These are phyloP conservation scores for Puffinus mauretanicus DNA, from an alignment of 2,113 vertebrate species.

Conservation along the genomic window DNA sequence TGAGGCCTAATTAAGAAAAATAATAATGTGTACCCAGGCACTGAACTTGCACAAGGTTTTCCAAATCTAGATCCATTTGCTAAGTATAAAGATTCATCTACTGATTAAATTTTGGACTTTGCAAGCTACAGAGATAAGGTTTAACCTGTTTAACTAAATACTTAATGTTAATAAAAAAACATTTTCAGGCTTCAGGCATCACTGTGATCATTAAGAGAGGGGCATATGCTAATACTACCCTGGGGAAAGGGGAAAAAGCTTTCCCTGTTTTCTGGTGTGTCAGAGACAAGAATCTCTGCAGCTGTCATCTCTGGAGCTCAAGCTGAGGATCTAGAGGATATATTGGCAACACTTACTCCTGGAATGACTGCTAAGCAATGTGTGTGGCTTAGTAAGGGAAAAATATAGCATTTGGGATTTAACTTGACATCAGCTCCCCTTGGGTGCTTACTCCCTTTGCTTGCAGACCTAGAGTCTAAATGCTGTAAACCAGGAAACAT, in stretches of 20 bases:
- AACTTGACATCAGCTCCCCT: neutral
- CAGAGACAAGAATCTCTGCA: neutral
- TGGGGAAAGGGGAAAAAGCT: neutral
- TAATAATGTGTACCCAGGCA: conserved; percentile 27
- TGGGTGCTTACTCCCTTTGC: neutral
- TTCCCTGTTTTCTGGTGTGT: neutral
- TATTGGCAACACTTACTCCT: neutral
- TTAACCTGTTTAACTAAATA: conserved; percentile 22
- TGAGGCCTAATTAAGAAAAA: conserved; percentile 51
- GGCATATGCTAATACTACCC: neutral
- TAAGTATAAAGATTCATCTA: conserved; percentile 19
- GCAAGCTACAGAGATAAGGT: neutral
- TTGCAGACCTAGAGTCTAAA: neutral
- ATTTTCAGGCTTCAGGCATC: neutral
- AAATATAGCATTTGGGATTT: neutral
- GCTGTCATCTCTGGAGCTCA: neutral
- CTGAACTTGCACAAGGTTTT: conserved; percentile 28
- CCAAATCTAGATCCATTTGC: conserved; percentile 17
- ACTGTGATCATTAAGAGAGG: neutral
- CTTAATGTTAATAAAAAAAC: neutral
- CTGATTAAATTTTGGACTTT: conserved; percentile 24
- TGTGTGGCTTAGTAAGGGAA: neutral
- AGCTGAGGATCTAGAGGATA: neutral
- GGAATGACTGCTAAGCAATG: neutral
- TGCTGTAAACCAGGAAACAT: neutral